Percentiles rank a stretch among this genome's conserved stretches.
phyloP scores from a whole-genome alignment of 2,888 invertebrate genomes.

The Brenthis ino region DNA sequence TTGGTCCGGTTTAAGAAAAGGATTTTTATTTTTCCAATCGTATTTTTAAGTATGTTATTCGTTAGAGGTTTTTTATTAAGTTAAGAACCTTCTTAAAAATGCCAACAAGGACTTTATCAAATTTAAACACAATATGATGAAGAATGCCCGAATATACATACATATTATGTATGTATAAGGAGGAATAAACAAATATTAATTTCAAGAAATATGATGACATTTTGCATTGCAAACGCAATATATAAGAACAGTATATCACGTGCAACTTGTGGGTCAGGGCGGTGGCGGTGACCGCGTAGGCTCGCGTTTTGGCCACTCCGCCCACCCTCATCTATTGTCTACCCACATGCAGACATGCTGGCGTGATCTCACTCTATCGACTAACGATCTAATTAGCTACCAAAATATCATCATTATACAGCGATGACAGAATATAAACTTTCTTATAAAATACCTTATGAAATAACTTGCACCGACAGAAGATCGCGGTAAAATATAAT shows the following conservation, averaged over 20 bases:
- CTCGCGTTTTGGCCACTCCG: slow-evolving; percentile 64
- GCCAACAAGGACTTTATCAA: too few species aligned
- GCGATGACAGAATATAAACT: slow-evolving; percentile 31
- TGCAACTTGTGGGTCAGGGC: slow-evolving; percentile 27
- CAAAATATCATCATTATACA: slow-evolving; percentile 36
- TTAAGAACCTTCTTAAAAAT: too few species aligned
- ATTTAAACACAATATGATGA: too few species aligned
- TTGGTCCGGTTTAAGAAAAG: too few species aligned
- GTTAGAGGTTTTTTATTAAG: too few species aligned
- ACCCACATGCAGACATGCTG: slow-evolving; percentile 63
- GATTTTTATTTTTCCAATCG: too few species aligned
- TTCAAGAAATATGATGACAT: neutral
- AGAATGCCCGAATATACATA: too few species aligned
- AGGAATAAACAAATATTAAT: too few species aligned
- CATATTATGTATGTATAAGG: too few species aligned
- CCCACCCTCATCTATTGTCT: slow-evolving; percentile 72
- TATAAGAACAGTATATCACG: slow-evolving; percentile 16
- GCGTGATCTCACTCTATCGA: slow-evolving; percentile 67
- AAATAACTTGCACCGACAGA: too few species aligned
- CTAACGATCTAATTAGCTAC: slow-evolving; percentile 56
- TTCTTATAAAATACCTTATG: neutral
- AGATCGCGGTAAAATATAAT: too few species aligned
- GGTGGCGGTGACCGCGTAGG: slow-evolving; percentile 58
- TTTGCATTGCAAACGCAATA: slow-evolving; percentile 2
- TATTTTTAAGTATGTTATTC: too few species aligned